Evolutionary conservation across 2,888 invertebrate species (phyloP), one percentile per base, ranked within the genome.

Genomic region (Drosophila pseudotalamancana): DNA sequence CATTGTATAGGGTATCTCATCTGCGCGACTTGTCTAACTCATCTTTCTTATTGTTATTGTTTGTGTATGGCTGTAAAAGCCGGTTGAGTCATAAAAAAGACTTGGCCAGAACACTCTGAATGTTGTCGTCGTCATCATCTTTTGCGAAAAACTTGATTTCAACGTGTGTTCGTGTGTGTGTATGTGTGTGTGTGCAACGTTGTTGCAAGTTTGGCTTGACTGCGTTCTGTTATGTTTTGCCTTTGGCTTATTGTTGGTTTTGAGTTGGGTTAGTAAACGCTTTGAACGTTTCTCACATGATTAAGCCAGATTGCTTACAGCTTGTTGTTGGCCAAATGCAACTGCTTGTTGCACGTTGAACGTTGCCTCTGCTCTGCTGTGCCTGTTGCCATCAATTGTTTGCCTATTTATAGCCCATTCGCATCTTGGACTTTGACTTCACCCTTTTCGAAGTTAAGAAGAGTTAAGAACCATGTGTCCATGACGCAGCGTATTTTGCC

Each of bases 261-360:
- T 59, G 54, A 51, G 18, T 53, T 12, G 6, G 56, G 48, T 70
- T 74, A 62, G 72, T 57, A 67, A 61, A 45, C 48, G 60, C 48
- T 60, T 61, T 68, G 68, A 73, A 65, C 69, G 85, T 77, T 87
- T 87, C 87, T 87, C 83, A 84, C 87, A 84, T 84, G 88, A 84
- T 84, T 84, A 84, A 84, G 86, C 77, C 77, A 74, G 83, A 84
- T 84, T 87, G 88, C 83, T 83, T 81, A 77, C 77, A 87, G 69
- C 54, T 68, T 60, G 60, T 59, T 64, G 53, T 45, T 29, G 19
- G 45, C 21, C 27, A 27, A 11, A 27, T 21, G 43, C 9, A 31
- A 12, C 11, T n/a, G 40, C 40, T 42, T 25, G 25, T 43, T 27
- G 27, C 43, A 18, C n/a, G n/a, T 9, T 6, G n/a, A n/a, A n/a